These are phyloP conservation scores for Apodemia zela DNA, from an alignment of 2,888 invertebrate species.

Conservation along the genomic window DNA sequence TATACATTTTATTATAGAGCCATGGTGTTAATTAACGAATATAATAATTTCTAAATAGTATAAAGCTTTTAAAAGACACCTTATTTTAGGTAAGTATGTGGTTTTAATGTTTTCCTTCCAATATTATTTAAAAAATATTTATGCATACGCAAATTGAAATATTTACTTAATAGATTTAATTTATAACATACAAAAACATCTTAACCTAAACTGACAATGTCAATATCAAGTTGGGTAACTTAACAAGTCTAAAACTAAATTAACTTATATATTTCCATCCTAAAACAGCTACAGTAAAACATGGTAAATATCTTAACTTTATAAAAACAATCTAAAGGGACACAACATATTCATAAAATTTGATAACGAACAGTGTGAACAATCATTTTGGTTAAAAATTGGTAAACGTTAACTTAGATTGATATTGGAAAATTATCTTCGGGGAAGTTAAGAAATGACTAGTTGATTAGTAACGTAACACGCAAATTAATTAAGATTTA, in stretches of 20 bases:
- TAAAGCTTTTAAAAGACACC: not conserved
- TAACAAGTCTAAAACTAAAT: conserved; percentile 43
- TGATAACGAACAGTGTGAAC: conserved; percentile 68
- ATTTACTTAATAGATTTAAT: not conserved
- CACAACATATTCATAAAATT: conserved; percentile 74
- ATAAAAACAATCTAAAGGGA: conserved; percentile 57
- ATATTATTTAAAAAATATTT: not conserved
- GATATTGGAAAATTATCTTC: conserved; percentile 37
- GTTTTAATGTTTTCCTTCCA: not conserved
- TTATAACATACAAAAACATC: conserved; percentile 15
- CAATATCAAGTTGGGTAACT: conserved; percentile 28
- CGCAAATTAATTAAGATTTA: not conserved
- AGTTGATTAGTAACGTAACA: conserved; percentile 36
- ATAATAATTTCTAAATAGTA: not conserved
- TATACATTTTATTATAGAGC: not conserved
- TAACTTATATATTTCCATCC: conserved; percentile 42
- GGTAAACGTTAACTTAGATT: conserved; percentile 36
- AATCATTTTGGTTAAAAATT: conserved; percentile 73
- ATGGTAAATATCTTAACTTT: conserved; percentile 21
- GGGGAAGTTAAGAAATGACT: conserved; percentile 43
- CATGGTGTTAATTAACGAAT: not conserved
- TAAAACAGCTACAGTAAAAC: conserved; percentile 22
- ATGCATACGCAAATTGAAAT: not conserved
- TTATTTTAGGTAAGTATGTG: not conserved
- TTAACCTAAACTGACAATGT: conserved; percentile 16